Evolutionary conservation across 2,797 vertebrate genomes (phyloP).

Genomic region (Acridotheres tristis): DNA sequence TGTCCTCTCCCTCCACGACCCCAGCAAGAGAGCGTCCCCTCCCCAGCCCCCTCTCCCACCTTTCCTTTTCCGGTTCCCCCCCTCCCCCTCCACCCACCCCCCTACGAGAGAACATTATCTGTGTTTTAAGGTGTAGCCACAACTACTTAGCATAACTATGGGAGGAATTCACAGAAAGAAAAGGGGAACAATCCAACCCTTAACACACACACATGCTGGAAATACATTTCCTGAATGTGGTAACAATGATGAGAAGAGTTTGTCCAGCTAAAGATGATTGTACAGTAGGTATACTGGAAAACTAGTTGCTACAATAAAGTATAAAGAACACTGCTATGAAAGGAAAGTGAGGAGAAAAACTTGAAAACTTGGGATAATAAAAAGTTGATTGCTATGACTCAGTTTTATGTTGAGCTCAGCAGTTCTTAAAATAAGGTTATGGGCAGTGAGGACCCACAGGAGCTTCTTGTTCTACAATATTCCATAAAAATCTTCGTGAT

Average conservation of each 20-base stretch:
- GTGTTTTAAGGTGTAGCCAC: too few species aligned
- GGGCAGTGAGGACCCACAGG: background rate
- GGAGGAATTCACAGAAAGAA: too few species aligned
- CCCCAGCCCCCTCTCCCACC: too few species aligned
- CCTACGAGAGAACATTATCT: too few species aligned
- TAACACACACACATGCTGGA: background rate
- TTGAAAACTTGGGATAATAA: background rate
- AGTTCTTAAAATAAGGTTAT: background rate
- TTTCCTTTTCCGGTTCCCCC: too few species aligned
- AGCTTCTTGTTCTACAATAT: background rate
- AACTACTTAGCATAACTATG: too few species aligned
- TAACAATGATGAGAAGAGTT: background rate
- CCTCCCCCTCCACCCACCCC: too few species aligned
- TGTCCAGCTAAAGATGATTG: background rate
- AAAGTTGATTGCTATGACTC: background rate
- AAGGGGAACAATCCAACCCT: too few species aligned
- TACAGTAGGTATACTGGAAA: background rate
- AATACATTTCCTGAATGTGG: background rate
- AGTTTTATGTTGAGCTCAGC: background rate
- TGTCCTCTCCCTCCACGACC: too few species aligned
- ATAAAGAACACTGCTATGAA: background rate
- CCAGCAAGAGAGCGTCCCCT: too few species aligned
- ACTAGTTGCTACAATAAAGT: background rate
- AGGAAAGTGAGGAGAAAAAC: background rate
- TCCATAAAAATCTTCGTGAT: rapidly evolving